Base-by-base conservation (phyloP, 2,888 invertebrate genomes). In the Adelognathus sp. region DNA sequence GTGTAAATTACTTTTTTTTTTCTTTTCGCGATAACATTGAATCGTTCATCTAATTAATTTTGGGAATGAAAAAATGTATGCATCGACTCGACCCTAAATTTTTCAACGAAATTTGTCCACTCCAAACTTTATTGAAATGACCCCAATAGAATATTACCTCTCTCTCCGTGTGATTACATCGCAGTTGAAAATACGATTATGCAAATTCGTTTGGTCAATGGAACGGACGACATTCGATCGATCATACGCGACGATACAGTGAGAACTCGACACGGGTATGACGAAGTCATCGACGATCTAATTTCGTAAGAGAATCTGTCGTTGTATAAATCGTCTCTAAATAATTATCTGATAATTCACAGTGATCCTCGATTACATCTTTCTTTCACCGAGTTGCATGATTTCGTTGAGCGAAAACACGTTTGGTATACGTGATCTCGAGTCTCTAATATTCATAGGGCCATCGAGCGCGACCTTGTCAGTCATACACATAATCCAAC, bases 391-490 rank as follows among this genome's bases (percentile, higher is more conserved):
- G 18, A 56, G 33, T 31, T 33, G 9, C 31, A 56, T 33, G 18
- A 33, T 56, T 56, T 31, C 7, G 7, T 56, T 11, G 3, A 0
- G 56, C 11, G n/a, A 14, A 18, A 11, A 21, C 5, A 52, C 18
- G 1, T 56, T 18, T 33, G 33, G n/a, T n/a, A 56, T 33, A 18
- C 18, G 9, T 18, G 16, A 7, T 4, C 16, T 9, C 50, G n/a
- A 50, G 4, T 9, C 11, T n/a, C 18, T 56, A 11, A 18, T 33
- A 33, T 18, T 33, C 16, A 33, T n/a, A 21, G 31, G 14, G 18
- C 27, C 54, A 54, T 67, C 21, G 46, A 24, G 54, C 11, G n/a
- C 58, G 33, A 50, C 69, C 69, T 69, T 58, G 56, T 24, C 24
- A 31, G 58, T 0, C 46, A 11, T n/a, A n/a, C n/a, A n/a, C 46